Evolutionary conservation across 2,888 invertebrate genomes (phyloP).

Genomic region (Patella depressa): DNA sequence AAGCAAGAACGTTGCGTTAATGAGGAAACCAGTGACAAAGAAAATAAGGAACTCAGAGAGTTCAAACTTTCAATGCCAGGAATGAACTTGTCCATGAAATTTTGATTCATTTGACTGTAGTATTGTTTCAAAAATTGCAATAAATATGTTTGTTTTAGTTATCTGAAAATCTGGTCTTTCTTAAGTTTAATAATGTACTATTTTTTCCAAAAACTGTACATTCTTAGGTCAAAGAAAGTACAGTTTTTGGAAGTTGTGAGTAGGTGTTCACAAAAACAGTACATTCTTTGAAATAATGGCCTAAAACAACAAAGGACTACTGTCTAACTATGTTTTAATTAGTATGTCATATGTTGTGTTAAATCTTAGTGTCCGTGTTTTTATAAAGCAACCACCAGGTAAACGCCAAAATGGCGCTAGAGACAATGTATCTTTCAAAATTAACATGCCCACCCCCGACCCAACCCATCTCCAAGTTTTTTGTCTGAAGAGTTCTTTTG

Average conservation of each 20-base stretch:
- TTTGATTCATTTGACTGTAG: constrained; percentile 6
- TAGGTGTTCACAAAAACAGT: too few species aligned
- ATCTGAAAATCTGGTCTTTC: not conserved
- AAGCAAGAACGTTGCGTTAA: too few species aligned
- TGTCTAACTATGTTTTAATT: not conserved
- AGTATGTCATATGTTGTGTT: too few species aligned
- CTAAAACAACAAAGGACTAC: constrained; percentile 1
- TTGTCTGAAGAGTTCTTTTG: too few species aligned
- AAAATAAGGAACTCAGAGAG: not conserved
- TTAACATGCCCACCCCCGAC: too few species aligned
- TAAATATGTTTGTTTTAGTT: not conserved
- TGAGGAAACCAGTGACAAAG: too few species aligned
- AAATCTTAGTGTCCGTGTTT: not conserved
- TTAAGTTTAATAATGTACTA: too few species aligned
- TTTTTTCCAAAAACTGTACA: too few species aligned
- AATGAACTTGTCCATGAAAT: not conserved
- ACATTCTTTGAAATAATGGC: constrained; percentile 6
- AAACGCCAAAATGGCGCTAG: not conserved
- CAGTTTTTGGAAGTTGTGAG: not conserved
- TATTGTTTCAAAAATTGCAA: not conserved
- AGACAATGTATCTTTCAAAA: not conserved
- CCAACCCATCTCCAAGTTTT: too few species aligned
- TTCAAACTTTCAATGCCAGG: constrained; percentile 6
- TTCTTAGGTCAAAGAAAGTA: not conserved
- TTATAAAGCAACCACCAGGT: not conserved